Base-by-base conservation (phyloP, 1,140 invertebrate genomes). In the Drosophila leontia region DNA sequence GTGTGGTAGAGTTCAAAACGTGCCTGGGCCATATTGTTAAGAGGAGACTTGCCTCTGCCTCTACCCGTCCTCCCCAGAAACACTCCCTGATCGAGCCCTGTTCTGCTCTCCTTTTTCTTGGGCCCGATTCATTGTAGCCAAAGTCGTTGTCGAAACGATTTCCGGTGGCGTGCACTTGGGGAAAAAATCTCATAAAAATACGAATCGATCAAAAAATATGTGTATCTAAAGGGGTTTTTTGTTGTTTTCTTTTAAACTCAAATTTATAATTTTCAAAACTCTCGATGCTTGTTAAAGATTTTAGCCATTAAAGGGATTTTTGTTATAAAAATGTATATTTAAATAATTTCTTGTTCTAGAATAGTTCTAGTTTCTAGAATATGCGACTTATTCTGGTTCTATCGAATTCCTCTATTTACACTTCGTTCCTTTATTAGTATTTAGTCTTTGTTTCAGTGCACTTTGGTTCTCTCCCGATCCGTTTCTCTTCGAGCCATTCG, bases 1-100 rank as follows among this genome's bases (percentile, higher is more conserved):
- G 53, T 56, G 57, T 61, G 62, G 65, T 77, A 88, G 80, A 83
- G 80, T 87, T 83, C 84, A 87, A 88, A 87, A 87, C 82, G 83
- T 86, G 82, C 75, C 75, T 61, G 55, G 65, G 59, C 75, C 62
- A 63, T 82, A 87, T 87, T 81, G 65, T 86, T 82, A 86, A 79
- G 81, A 86, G 64, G 81, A 86, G 64, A 63, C 64, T 44, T 77
- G 64, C 75, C 62, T 23, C 53, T 57, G 32, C 34, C 58, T 29
- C 47, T 32, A 13, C 19, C n/a, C 15, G 32, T 19, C 26, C 34
- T 61, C 35, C 13, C 34, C 34, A 55, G 19, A 17, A 35, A 44
- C n/a, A 32, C 53, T 50, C 44, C 37, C 34, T n/a, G 45, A 58
- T 72, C 51, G 12, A 47, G 41, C 37, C 67, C 42, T 63, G 51